Evolutionary conservation across 2,888 invertebrate species (phyloP).

Genomic region (Agrilus biguttatus): DNA sequence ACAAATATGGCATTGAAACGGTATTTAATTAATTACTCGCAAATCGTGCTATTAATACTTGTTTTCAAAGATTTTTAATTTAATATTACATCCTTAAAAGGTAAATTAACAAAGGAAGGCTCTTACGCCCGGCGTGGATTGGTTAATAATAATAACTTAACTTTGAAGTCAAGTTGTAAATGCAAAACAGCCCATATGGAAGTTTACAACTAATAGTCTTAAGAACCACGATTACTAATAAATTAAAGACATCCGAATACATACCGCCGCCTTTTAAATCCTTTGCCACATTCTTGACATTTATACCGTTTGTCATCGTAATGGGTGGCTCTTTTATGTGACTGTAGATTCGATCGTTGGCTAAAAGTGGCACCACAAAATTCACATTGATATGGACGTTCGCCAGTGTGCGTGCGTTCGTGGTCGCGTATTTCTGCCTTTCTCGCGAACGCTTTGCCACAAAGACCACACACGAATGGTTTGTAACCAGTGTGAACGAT

Average conservation of each 20-base stretch:
- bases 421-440: conserved; percentile 70
- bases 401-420: conserved; percentile 67
- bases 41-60: too few species aligned
- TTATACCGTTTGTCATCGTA: conserved; percentile 59
- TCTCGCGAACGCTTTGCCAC: conserved; percentile 61
- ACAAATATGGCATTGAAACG: not conserved
- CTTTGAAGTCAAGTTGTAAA: too few species aligned
- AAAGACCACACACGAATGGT: conserved; percentile 53
- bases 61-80: too few species aligned
- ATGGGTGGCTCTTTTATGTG: conserved; percentile 67
- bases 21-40: not conserved
- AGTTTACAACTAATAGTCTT: too few species aligned
- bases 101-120: too few species aligned
- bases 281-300: conserved; percentile 56
- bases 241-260: not conserved
- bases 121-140: too few species aligned
- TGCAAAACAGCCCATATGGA: too few species aligned
- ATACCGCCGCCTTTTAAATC: conserved; percentile 50
- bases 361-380: conserved; percentile 66
- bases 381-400: conserved; percentile 66
- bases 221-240: too few species aligned
- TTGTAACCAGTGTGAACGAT: conserved; percentile 64
- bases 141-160: too few species aligned
- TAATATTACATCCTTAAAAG: too few species aligned
- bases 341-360: conserved; percentile 68